phyloP scores from a whole-genome alignment of 2,113 vertebrate genomes.

The Steatornis caripensis region DNA sequence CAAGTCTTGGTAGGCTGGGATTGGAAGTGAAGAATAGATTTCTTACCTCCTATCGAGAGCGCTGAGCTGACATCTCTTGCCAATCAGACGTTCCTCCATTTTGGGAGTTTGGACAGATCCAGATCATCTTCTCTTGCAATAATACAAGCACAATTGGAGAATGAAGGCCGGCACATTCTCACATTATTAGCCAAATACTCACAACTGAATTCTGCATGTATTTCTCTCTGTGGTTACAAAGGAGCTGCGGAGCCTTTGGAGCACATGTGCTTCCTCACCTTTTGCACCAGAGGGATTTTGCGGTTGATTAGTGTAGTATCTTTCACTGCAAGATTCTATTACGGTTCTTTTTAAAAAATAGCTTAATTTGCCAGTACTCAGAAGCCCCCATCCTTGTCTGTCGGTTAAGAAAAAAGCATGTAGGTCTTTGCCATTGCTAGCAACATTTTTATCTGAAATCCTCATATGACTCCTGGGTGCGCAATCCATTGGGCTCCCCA shows the following conservation, averaged over 20 bases:
- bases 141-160: fast-evolving
- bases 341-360: neutral
- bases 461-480: neutral
- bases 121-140: neutral
- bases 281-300: neutral
- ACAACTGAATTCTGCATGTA: neutral
- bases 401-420: neutral
- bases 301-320: neutral
- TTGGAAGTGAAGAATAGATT: neutral
- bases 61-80: neutral
- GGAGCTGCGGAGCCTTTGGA: neutral
- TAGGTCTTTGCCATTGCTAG: neutral
- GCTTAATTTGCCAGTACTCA: neutral
- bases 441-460: neutral
- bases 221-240: neutral
- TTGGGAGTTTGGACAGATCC: neutral
- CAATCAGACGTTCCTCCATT: neutral
- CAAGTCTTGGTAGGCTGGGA: neutral
- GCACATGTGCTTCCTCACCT: neutral
- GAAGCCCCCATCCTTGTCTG: neutral
- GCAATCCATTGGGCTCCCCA: neutral
- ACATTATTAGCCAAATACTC: neutral
- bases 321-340: neutral
- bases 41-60: neutral
- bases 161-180: neutral